Evolutionary conservation across 2,797 vertebrate genomes (phyloP), one percentile per base, ranked within the genome.

Genomic region (Karalla daura): DNA sequence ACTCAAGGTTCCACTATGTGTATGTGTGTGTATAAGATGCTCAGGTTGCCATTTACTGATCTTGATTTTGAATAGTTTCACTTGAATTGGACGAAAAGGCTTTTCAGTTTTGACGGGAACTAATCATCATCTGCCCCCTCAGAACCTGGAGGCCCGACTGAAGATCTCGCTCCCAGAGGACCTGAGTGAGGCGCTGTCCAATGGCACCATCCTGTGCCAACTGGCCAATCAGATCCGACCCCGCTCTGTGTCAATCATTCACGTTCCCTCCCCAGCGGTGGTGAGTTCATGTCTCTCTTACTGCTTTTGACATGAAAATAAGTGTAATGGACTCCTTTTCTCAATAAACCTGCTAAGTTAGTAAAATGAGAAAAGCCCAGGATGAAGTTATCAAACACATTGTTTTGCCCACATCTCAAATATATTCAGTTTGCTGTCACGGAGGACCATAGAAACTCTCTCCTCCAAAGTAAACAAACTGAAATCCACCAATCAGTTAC

Each of bases 181-280:
- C 44, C 83, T 97, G 30, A 90, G 92, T 0, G 95, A 95, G 45
- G 93, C 93, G 4, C 76, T 97, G 35, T 91, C 92, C 70, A 93
- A 94, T 0, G 95, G 95, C 24, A 95, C 95, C 9, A 5, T 94
- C 53, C 95, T 97, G 21, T 96, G 96, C 77, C 95, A 97, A 78
- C 88, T 98, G 81, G 94, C 90, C 58, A 96, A 97, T 71, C 94
- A 95, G 15, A 86, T 97, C 5, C 88, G 93, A 8, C 94, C 95
- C 0, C 95, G 95, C 13, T 89, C 93, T 0, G 94, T 98, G 56
- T 92, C 94, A 61, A 95, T 95, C 87, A 96, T 97, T 80, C 95
- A 98, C 36, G 89, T 96, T 51, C 96, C 96, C 21, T 97, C 96
- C 0, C 96, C 96, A 2, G 96, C 95, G 10, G 96, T 96, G 93